Percentiles rank a stretch among this genome's conserved stretches.
Conservation (phyloP, 2,888 invertebrate species). For the Eumacrocentrus americanus region DNA sequence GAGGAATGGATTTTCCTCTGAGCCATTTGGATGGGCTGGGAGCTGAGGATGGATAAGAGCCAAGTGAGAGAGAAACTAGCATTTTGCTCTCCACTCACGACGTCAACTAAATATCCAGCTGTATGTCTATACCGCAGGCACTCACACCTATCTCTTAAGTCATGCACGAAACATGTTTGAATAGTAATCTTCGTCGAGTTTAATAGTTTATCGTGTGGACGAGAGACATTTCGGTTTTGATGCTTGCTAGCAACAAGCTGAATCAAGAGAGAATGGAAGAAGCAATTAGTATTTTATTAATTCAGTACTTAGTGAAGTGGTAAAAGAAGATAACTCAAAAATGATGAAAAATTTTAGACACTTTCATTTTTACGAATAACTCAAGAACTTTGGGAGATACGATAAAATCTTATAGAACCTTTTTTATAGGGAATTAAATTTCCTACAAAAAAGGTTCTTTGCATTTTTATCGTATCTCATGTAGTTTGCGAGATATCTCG, state of each 20-base stretch:
- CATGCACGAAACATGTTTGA: conserved; percentile 34
- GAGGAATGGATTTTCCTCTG: conserved; percentile 4
- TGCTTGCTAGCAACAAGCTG: no score
- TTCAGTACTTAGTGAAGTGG: no score
- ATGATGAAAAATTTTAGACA: no score
- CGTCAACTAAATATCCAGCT: conserved; percentile 33
- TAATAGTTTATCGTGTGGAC: not conserved
- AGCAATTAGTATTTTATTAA: not conserved
- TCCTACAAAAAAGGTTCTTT: no score
- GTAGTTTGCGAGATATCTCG: no score
- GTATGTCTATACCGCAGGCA: conserved; percentile 21
- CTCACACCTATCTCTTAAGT: conserved; percentile 8
- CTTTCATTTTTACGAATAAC: no score
- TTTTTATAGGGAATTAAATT: no score
- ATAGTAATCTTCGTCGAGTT: conserved; percentile 33
- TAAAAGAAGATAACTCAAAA: not conserved
- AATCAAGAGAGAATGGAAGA: not conserved
- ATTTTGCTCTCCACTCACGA: conserved; percentile 24
- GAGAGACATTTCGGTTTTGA: not conserved
- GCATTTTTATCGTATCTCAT: no score
- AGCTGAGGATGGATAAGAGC: conserved; percentile 17
- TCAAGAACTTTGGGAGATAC: no score
- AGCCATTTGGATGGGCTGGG: not conserved
- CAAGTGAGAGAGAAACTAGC: conserved; percentile 23
- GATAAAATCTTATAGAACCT: no score